Percentiles rank a stretch among this genome's conserved stretches.
Conservation (phyloP, 1,140 invertebrate genomes). For the Araneus ventricosus region DNA sequence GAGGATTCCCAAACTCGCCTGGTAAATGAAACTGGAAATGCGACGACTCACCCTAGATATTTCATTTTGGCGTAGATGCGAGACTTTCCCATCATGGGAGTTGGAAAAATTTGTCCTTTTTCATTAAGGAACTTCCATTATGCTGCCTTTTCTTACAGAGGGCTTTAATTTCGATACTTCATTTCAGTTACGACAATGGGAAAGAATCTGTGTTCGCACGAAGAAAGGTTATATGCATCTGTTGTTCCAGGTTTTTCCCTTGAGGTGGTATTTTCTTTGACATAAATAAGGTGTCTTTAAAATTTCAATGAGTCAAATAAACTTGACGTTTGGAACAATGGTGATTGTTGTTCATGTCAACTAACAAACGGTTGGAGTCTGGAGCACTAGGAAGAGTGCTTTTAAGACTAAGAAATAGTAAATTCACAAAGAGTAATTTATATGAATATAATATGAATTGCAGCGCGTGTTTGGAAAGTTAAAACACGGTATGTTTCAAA, state of each 20-base stretch:
- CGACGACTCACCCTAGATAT: not conserved
- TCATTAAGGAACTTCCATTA: not conserved
- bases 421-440: too few species aligned
- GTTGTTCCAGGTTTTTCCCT: not conserved
- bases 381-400: too few species aligned
- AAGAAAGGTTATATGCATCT: not conserved
- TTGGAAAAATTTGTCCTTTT: not conserved
- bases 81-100: not conserved
- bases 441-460: too few species aligned
- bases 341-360: not conserved
- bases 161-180: not conserved
- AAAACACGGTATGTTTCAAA: too few species aligned
- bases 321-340: not conserved
- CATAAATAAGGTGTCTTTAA: not conserved
- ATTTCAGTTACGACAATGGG: not conserved
- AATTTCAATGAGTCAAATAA: not conserved
- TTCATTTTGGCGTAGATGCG: not conserved
- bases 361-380: too few species aligned
- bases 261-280: not conserved
- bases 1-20: too few species aligned
- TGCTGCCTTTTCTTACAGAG: not conserved
- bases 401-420: too few species aligned
- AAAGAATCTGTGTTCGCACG: not conserved
- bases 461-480: too few species aligned
- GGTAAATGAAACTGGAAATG: not conserved